These are phyloP conservation scores for Alsophila aescularia DNA, from an alignment of 2,888 invertebrate species.

Conservation along the genomic window DNA sequence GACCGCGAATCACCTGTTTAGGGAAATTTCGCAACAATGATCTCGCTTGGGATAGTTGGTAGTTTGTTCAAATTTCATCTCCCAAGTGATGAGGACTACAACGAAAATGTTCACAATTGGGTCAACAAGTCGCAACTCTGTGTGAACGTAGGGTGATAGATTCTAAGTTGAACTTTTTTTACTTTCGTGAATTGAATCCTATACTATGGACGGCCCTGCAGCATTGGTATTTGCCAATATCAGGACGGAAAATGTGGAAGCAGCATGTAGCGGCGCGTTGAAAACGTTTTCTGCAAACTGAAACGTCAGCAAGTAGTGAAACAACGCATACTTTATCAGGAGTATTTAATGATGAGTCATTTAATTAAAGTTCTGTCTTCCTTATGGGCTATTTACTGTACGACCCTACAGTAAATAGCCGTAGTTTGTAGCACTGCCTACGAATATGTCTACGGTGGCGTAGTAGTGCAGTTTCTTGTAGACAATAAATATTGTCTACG, in stretches of 20 bases:
- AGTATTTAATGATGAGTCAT: too few species aligned
- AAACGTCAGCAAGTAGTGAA: too few species aligned
- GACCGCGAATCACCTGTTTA: conserved; percentile 31
- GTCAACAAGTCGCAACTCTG: conserved; percentile 44
- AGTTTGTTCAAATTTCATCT: conserved; percentile 50
- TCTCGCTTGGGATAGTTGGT: conserved; percentile 42
- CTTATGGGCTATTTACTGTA: too few species aligned
- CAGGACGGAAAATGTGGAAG: too few species aligned
- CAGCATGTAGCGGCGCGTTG: too few species aligned
- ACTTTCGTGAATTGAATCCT: too few species aligned
- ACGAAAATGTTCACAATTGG: conserved; percentile 49
- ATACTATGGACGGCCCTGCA: too few species aligned
- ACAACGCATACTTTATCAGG: too few species aligned
- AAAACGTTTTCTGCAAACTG: too few species aligned
- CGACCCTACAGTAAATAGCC: too few species aligned
- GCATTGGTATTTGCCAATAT: too few species aligned
- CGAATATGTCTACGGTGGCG: not conserved
- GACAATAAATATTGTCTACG: not conserved
- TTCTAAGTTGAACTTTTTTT: conserved; percentile 33
- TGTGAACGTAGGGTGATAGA: conserved; percentile 34
- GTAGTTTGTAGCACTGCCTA: too few species aligned
- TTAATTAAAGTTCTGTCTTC: conserved; percentile 32
- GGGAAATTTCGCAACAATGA: conserved; percentile 44
- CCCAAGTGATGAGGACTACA: conserved; percentile 47
- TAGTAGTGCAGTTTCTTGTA: not conserved